These are phyloP conservation scores for Xiphophorus birchmanni DNA, from an alignment of 2,797 vertebrate genomes.

Conservation along the genomic window DNA sequence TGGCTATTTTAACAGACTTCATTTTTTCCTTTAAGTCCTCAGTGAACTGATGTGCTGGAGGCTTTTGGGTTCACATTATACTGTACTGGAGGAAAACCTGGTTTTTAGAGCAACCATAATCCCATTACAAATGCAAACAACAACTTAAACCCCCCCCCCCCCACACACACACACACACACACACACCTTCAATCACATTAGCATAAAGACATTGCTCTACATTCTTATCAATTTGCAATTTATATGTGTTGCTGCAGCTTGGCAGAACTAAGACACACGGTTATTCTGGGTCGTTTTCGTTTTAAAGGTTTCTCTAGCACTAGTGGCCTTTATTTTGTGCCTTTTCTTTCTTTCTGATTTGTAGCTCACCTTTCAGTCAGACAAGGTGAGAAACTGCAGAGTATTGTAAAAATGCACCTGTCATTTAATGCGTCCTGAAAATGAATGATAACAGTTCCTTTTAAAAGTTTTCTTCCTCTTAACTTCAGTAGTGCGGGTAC, in stretches of 20 bases:
- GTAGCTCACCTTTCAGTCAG: background rate
- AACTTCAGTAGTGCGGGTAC: background rate
- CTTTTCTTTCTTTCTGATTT: background rate
- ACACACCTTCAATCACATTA: background rate
- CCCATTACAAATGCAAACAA: background rate
- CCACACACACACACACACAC: too few relatives aligned
- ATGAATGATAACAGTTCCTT: background rate
- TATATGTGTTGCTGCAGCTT: background rate
- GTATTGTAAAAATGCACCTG: background rate
- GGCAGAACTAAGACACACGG: background rate
- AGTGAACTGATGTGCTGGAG: background rate
- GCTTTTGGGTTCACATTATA: conserved; percentile 3
- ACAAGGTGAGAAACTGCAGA: background rate
- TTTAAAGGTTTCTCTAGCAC: too few relatives aligned
- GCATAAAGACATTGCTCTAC: background rate
- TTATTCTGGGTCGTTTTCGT: background rate
- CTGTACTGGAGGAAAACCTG: background rate
- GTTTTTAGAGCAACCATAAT: background rate
- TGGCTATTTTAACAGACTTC: background rate
- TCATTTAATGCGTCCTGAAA: background rate
- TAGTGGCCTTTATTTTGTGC: too few relatives aligned
- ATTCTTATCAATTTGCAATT: background rate
- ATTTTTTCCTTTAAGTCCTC: background rate
- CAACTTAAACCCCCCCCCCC: background rate
- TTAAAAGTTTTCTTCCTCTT: background rate